phyloP scores from a whole-genome alignment of 2,888 invertebrate genomes.

The Cantharis flavilabris region DNA sequence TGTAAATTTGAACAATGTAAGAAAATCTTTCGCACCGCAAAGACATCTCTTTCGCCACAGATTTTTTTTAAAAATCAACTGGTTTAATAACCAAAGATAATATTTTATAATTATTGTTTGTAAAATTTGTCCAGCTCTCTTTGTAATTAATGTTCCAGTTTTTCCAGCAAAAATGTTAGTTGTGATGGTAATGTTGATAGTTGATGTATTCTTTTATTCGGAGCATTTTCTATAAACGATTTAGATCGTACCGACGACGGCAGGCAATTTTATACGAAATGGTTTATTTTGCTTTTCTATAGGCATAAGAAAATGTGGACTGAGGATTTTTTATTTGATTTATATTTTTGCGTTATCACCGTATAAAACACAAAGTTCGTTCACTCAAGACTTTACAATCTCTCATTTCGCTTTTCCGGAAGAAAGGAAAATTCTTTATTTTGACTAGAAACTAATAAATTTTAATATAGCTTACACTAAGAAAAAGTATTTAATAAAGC shows the following conservation, averaged over 20 bases:
- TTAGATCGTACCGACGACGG: constrained; percentile 31
- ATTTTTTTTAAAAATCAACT: background rate
- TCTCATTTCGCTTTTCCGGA: background rate
- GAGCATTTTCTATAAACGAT: constrained; percentile 37
- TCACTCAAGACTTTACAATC: background rate
- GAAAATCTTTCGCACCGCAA: background rate
- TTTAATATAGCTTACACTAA: background rate
- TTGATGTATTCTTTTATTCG: constrained; percentile 39
- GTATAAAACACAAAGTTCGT: background rate
- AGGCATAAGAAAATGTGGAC: constrained; percentile 20
- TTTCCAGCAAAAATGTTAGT: constrained; percentile 35
- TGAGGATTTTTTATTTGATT: constrained; percentile 28
- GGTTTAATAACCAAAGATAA: too few relatives aligned
- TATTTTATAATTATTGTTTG: too few relatives aligned
- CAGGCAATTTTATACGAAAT: constrained; percentile 32
- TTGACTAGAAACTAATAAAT: background rate
- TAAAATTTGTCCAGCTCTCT: too few relatives aligned
- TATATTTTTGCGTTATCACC: constrained; percentile 9
- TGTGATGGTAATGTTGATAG: constrained; percentile 28
- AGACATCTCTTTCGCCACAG: background rate
- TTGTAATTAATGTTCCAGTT: background rate
- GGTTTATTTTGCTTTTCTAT: constrained; percentile 31
- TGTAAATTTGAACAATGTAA: background rate
- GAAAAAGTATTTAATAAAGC: background rate
- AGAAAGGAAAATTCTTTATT: background rate